Evolutionary conservation across 2,113 vertebrate species (phyloP).

Genomic region (Pholis gunnellus): DNA sequence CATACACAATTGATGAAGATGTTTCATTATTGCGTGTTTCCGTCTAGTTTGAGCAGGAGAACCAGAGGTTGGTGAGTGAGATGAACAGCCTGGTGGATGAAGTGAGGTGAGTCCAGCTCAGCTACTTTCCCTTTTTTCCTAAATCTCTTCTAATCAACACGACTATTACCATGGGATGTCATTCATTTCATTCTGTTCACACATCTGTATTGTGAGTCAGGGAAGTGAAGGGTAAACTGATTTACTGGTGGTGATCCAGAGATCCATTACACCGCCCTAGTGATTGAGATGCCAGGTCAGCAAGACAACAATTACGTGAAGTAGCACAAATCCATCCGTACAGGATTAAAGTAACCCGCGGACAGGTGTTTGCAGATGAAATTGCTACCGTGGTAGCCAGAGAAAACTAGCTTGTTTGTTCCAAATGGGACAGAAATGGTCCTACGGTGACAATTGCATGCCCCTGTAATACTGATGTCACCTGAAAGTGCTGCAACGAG

Average conservation of each 20-base stretch:
- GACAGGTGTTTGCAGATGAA: slow-evolving; percentile 24
- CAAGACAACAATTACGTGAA: slow-evolving; percentile 15
- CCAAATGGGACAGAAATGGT: slow-evolving; percentile 11
- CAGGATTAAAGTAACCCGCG: slow-evolving; percentile 11
- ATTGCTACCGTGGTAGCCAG: slow-evolving; percentile 10
- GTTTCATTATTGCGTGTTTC: slow-evolving; percentile 14
- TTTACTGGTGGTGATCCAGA: background rate
- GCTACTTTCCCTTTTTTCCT: background rate
- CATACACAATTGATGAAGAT: background rate
- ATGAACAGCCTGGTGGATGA: slow-evolving; percentile 97
- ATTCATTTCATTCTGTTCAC: background rate
- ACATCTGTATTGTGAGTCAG: slow-evolving; percentile 1
- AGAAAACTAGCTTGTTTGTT: slow-evolving; percentile 24
- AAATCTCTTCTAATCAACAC: background rate
- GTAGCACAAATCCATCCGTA: slow-evolving; percentile 18
- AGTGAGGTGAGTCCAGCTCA: slow-evolving; percentile 87
- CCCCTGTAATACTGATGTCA: background rate
- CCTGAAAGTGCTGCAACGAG: slow-evolving; percentile 26
- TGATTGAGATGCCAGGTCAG: slow-evolving; percentile 18
- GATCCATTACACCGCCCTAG: background rate
- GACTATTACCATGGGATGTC: background rate
- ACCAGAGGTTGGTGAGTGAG: slow-evolving; percentile 93
- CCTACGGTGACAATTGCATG: slow-evolving; percentile 22
- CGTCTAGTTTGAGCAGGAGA: slow-evolving; percentile 97
- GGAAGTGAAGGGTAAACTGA: background rate